phyloP scores from a whole-genome alignment of 2,113 vertebrate genomes.

The Heliornis fulica region DNA sequence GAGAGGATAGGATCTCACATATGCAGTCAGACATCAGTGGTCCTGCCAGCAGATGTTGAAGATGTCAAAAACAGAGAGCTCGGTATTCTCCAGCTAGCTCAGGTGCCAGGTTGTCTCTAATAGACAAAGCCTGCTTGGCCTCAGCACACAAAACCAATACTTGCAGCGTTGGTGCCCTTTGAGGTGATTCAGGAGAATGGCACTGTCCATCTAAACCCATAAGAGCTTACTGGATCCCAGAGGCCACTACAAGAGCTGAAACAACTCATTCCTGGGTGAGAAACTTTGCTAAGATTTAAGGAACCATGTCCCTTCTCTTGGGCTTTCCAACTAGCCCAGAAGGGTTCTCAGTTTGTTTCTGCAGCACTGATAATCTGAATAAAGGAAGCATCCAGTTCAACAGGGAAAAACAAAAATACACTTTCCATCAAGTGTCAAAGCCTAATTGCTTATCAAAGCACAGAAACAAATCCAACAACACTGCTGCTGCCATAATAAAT shows the following conservation, averaged over 20 bases:
- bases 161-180: background rate
- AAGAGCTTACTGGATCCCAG: background rate
- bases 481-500: background rate
- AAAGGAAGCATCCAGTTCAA: background rate
- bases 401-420: background rate
- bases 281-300: background rate
- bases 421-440: background rate
- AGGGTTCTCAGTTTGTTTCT: background rate
- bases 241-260: background rate
- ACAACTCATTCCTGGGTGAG: accelerated
- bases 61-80: background rate
- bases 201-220: background rate
- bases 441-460: background rate
- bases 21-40: background rate
- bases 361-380: background rate
- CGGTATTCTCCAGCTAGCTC: background rate
- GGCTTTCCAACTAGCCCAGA: background rate
- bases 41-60: background rate
- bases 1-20: background rate
- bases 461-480: background rate
- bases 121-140: background rate
- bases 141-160: background rate
- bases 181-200: background rate
- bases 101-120: too few relatives aligned
- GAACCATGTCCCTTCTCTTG: background rate